Percentiles rank a stretch among this genome's conserved stretches.
phyloP scores from a whole-genome alignment of 1,140 invertebrate genomes.

The Macrotrachela quadricornifera region DNA sequence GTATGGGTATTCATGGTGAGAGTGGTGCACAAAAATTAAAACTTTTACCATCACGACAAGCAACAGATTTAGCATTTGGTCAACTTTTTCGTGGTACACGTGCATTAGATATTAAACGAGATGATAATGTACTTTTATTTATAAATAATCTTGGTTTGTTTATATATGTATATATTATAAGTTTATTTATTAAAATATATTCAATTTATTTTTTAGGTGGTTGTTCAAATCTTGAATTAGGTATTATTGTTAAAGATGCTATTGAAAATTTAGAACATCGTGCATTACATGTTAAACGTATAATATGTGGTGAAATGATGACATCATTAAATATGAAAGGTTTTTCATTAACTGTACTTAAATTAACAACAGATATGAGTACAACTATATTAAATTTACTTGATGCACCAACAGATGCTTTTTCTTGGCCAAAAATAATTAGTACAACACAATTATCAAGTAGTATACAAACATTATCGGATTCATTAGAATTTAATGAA shows the following conservation, averaged over 20 bases:
- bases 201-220: conserved; percentile 38
- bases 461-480: background rate
- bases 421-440: background rate
- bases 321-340: conserved; percentile 61
- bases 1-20: conserved; percentile 59
- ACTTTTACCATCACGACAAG: conserved; percentile 21
- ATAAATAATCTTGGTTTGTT: conserved; percentile 21
- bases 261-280: conserved; percentile 27
- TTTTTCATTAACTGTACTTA: conserved; percentile 48
- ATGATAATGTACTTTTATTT: too few relatives aligned
- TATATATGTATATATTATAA: conserved; percentile 21
- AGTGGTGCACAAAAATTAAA: conserved; percentile 46
- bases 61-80: too few relatives aligned
- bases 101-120: too few relatives aligned
- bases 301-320: conserved; percentile 49
- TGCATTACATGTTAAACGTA: conserved; percentile 36
- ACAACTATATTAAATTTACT: conserved; percentile 28
- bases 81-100: too few relatives aligned
- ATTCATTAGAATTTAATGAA: background rate
- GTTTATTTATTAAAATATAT: conserved; percentile 2
- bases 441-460: background rate
- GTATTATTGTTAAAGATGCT: conserved; percentile 46
- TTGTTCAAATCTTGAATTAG: conserved; percentile 51
- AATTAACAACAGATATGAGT: conserved; percentile 17
- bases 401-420: conserved; percentile 14